These are phyloP conservation scores for Crioceris asparagi DNA, from an alignment of 2,888 invertebrate species.

Conservation along the genomic window DNA sequence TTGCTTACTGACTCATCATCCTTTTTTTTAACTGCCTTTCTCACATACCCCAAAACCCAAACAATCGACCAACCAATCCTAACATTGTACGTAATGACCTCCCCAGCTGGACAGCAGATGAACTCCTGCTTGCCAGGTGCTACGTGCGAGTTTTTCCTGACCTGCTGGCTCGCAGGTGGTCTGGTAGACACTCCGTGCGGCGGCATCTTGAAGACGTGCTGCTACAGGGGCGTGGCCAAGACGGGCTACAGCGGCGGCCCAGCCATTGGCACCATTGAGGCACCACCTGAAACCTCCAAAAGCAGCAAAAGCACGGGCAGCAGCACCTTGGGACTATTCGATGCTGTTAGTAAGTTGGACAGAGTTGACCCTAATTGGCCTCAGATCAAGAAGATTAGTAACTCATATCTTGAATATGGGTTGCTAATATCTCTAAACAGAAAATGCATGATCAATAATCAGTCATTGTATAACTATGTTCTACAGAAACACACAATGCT, in stretches of 20 bases:
- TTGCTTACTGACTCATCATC: no score
- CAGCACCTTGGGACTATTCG: conserved; percentile 48
- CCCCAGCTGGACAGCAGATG: conserved; percentile 29
- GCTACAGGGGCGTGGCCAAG: conserved; percentile 53
- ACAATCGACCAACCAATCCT: no score
- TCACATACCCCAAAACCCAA: no score
- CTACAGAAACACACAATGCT: no score
- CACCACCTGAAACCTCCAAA: conserved; percentile 43
- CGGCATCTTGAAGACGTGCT: conserved; percentile 72
- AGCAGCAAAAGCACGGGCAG: not conserved
- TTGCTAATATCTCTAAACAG: no score
- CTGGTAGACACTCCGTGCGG: conserved; percentile 72
- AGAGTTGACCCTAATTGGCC: not conserved
- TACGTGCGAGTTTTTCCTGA: conserved; percentile 82
- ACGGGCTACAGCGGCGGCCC: conserved; percentile 50
- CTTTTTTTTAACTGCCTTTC: no score
- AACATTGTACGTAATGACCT: no score
- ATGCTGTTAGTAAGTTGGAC: conserved; percentile 36
- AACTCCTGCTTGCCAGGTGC: conserved; percentile 59
- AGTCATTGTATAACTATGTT: no score
- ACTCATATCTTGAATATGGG: no score
- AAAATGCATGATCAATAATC: no score
- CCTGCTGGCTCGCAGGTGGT: conserved; percentile 86
- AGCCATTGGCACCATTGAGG: conserved; percentile 50
- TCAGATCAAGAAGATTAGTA: no score